A percentile compares a stretch with the other conserved stretches of the same genome.
Conservation (phyloP, 2,797 vertebrate species). For the Toxotes lorentzi region DNA sequence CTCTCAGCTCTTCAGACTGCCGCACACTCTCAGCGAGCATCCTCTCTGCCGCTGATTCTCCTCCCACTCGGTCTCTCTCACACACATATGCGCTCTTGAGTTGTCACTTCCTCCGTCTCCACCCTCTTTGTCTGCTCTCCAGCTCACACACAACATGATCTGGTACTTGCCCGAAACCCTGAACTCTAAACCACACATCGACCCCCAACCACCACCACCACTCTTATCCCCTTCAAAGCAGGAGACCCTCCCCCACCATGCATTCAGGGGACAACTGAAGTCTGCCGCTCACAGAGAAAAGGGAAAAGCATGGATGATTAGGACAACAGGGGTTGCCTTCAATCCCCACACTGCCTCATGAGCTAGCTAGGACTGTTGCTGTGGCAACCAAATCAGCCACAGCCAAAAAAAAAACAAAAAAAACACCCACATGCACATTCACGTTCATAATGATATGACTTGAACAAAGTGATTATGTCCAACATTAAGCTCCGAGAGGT, state of each 20-base stretch:
- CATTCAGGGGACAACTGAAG: conserved; percentile 40
- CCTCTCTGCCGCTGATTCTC: conserved; percentile 60
- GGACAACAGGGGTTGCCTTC: conserved; percentile 60
- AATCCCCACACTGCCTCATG: conserved; percentile 64
- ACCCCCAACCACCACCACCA: conserved; percentile 20
- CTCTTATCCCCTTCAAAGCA: conserved; percentile 45
- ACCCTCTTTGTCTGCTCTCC: conserved; percentile 58
- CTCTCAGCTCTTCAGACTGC: conserved; percentile 63
- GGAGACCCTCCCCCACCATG: conserved; percentile 50
- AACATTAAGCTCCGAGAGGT: conserved; percentile 35
- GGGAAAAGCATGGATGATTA: conserved; percentile 53
- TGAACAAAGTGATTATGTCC: conserved; percentile 38
- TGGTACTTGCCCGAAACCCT: conserved; percentile 28
- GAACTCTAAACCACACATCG: conserved; percentile 11
- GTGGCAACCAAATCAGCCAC: conserved; percentile 79
- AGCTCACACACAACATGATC: conserved; percentile 13
- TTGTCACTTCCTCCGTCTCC: conserved; percentile 63
- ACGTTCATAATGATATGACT: conserved; percentile 42
- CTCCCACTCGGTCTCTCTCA: conserved; percentile 38
- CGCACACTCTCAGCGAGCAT: conserved; percentile 57
- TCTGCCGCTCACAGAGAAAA: conserved; percentile 52
- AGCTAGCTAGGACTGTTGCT: conserved; percentile 78
- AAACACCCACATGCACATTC: conserved; percentile 33
- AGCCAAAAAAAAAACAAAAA: conserved; percentile 25
- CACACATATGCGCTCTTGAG: conserved; percentile 44